Percentiles rank a stretch among this genome's conserved stretches.
phyloP scores from a whole-genome alignment of 2,113 vertebrate genomes.

The Chaetops frenatus region DNA sequence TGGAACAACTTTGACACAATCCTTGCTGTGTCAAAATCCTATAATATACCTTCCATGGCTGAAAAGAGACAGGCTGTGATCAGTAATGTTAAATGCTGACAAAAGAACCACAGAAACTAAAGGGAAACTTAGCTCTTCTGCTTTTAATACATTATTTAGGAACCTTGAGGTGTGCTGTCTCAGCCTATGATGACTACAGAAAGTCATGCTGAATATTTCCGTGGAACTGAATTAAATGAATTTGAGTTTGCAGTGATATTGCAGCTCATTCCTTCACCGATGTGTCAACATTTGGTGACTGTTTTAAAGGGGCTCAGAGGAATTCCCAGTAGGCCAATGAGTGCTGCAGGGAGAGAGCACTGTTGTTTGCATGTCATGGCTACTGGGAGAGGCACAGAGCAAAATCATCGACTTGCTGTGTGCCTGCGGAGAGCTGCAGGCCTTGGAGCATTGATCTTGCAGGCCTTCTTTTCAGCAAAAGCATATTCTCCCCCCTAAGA shows the following conservation, averaged over 20 bases:
- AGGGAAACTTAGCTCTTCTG: not conserved
- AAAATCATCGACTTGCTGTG: fast-evolving
- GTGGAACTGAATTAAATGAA: not conserved
- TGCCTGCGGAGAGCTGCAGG: not conserved
- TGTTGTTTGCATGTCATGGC: not conserved
- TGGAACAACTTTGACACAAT: not conserved
- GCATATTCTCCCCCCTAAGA: not conserved
- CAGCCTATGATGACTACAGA: not conserved
- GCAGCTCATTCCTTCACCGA: not conserved
- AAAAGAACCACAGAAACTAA: not conserved
- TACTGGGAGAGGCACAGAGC: not conserved
- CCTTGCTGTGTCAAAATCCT: not conserved
- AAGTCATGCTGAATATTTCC: not conserved
- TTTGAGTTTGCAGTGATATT: not conserved
- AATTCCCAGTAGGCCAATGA: fast-evolving
- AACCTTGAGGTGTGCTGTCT: not conserved
- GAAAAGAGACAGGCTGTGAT: not conserved
- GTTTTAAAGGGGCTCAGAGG: not conserved
- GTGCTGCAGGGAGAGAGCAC: fast-evolving
- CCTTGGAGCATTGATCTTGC: not conserved
- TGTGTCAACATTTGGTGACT: not conserved
- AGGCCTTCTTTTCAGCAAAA: not conserved
- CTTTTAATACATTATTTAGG: slow-evolving; percentile 29
- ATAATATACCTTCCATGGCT: not conserved
- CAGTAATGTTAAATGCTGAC: not conserved